phyloP scores from a whole-genome alignment of 2,113 vertebrate species.

The Laterallus jamaicensis region DNA sequence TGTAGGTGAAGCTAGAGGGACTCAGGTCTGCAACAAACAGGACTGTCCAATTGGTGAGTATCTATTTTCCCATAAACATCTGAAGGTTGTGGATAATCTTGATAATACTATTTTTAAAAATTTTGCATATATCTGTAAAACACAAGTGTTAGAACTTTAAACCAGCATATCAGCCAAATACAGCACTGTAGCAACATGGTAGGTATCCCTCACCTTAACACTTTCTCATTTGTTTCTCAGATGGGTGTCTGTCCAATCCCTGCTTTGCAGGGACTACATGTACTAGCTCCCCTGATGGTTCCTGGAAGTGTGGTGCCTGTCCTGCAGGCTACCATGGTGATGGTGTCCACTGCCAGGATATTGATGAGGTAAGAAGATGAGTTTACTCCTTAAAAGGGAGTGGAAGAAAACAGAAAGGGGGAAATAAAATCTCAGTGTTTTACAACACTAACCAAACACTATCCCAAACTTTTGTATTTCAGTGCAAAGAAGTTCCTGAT shows the following conservation, averaged over 20 bases:
- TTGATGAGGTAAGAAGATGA: slow-evolving; percentile 86
- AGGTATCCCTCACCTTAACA: not conserved
- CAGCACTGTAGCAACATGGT: not conserved
- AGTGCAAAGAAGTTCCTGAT: slow-evolving; percentile 92
- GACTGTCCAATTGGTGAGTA: slow-evolving; percentile 83
- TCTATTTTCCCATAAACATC: not conserved
- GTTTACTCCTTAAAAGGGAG: not conserved
- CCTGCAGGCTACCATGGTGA: slow-evolving; percentile 90
- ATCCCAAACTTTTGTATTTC: not conserved
- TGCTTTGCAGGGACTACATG: slow-evolving; percentile 90
- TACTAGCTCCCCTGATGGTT: slow-evolving; percentile 91
- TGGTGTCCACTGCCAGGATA: slow-evolving; percentile 89
- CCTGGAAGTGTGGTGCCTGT: slow-evolving; percentile 92
- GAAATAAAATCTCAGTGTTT: not conserved
- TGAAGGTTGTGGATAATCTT: not conserved
- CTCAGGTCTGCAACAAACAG: slow-evolving; percentile 88
- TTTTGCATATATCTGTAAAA: not conserved
- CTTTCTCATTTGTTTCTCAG: slow-evolving; percentile 67
- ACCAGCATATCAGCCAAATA: not conserved
- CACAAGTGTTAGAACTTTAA: not conserved
- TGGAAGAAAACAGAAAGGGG: not conserved
- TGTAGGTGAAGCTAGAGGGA: slow-evolving; percentile 79
- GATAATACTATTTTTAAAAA: not conserved
- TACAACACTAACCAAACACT: not conserved
- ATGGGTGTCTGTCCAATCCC: slow-evolving; percentile 95